Evolutionary conservation across 2,888 invertebrate species (phyloP).

Genomic region (Hemaris fuciformis): DNA sequence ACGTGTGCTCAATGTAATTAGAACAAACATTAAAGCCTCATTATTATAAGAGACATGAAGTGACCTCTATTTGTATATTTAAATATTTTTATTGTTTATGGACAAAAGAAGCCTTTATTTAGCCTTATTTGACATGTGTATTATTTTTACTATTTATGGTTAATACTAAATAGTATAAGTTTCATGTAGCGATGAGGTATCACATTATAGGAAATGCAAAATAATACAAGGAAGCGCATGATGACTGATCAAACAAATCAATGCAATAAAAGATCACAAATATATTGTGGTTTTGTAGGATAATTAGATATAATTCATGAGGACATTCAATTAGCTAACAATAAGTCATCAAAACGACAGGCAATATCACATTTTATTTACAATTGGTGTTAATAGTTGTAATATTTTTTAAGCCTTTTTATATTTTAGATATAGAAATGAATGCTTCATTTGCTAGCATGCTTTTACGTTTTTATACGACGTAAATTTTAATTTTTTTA

Average conservation of each 20-base stretch:
- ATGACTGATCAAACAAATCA: not conserved
- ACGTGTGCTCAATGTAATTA: not conserved
- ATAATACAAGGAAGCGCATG: not conserved
- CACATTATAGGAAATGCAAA: not conserved
- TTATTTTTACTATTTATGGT: not conserved
- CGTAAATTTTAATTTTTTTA: not conserved
- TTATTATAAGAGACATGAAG: not conserved
- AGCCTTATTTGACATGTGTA: not conserved
- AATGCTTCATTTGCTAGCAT: conserved; percentile 7
- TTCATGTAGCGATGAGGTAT: not conserved
- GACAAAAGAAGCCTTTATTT: not conserved
- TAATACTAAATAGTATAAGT: not conserved
- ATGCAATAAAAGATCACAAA: conserved; percentile 19
- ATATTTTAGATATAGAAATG: not conserved
- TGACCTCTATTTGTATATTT: not conserved
- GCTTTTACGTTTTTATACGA: conserved; percentile 4
- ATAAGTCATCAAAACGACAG: not conserved
- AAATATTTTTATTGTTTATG: not conserved
- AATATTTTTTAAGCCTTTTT: conserved; percentile 8
- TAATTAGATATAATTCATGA: not conserved
- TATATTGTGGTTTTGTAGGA: conserved; percentile 12
- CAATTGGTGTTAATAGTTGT: conserved; percentile 1
- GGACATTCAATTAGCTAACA: not conserved
- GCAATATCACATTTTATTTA: conserved; percentile 9
- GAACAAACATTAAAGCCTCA: conserved; percentile 6